Percentiles rank a stretch among this genome's conserved stretches.
These are phyloP conservation scores for Neosalanx taihuensis DNA, from an alignment of 2,797 vertebrate species.

Conservation along the genomic window DNA sequence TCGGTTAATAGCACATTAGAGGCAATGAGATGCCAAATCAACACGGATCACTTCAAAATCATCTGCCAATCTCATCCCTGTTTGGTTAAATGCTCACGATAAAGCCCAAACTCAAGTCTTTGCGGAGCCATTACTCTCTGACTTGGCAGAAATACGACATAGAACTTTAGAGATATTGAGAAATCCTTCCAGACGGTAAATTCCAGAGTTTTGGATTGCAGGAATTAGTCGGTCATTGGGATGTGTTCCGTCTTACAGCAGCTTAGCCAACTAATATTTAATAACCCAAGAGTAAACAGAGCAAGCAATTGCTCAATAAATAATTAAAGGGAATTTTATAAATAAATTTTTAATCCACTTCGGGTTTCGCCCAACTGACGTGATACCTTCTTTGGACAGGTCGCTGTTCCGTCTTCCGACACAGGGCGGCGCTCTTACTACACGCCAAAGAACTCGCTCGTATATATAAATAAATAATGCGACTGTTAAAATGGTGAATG, in stretches of 20 bases:
- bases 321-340: conserved; percentile 75
- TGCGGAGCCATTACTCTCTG: not conserved
- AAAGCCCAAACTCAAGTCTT: not conserved
- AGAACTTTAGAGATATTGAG: conserved; percentile 42
- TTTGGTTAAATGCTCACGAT: not conserved
- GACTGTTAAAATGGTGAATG: conserved; percentile 47
- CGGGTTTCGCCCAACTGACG: conserved; percentile 60
- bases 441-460: conserved; percentile 18
- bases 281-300: conserved; percentile 74
- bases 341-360: conserved; percentile 60
- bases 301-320: conserved; percentile 70
- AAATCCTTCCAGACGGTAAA: conserved; percentile 19
- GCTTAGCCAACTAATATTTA: conserved; percentile 71
- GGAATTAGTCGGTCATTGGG: conserved; percentile 59
- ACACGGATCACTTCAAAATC: not conserved
- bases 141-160: conserved; percentile 26
- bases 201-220: conserved; percentile 35
- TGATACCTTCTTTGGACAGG: conserved; percentile 52
- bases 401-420: conserved; percentile 21
- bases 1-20: not conserved
- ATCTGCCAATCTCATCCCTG: too few relatives aligned
- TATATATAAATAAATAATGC: conserved; percentile 41
- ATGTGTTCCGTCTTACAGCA: conserved; percentile 61
- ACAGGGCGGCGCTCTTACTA: conserved; percentile 66
- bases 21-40: not conserved